A percentile compares a stretch with the other conserved stretches of the same genome.
These are phyloP conservation scores for Euschistus heros DNA, from an alignment of 1,140 invertebrate species.

Conservation along the genomic window DNA sequence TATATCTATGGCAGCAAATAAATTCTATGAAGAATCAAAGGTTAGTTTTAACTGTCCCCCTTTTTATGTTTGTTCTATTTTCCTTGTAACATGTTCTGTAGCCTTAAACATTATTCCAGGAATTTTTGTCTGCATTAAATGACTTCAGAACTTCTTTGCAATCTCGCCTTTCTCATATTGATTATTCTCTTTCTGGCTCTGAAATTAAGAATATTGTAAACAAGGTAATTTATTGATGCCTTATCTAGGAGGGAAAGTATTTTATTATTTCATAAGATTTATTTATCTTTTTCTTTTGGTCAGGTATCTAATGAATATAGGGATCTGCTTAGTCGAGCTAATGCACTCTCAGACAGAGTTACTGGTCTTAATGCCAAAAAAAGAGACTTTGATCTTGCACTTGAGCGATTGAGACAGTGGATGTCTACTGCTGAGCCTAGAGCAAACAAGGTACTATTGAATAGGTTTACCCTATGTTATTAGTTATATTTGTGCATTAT, in stretches of 20 bases:
- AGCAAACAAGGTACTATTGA: slow-evolving; percentile 34
- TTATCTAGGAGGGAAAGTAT: background rate
- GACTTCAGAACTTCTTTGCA: slow-evolving; percentile 15
- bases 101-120: background rate
- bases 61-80: too few species aligned
- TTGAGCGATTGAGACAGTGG: slow-evolving; percentile 76
- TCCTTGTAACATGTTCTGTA: background rate
- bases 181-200: slow-evolving; percentile 17
- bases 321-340: slow-evolving; percentile 63
- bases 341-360: slow-evolving; percentile 66
- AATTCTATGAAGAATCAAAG: slow-evolving; percentile 88
- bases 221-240: background rate
- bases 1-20: slow-evolving; percentile 88
- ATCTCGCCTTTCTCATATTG: slow-evolving; percentile 11
- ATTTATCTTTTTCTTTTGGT: background rate
- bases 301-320: slow-evolving; percentile 47
- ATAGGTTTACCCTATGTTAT: too few species aligned
- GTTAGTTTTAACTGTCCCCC: slow-evolving; percentile 34
- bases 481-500: too few species aligned
- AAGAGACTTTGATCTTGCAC: slow-evolving; percentile 66
- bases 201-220: slow-evolving; percentile 14
- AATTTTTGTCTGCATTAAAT: slow-evolving; percentile 11
- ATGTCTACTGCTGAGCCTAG: slow-evolving; percentile 53
- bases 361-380: slow-evolving; percentile 66
- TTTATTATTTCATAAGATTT: slow-evolving; percentile 18